These are phyloP conservation scores for Caerostris darwini DNA, from an alignment of 1,140 invertebrate species.

Conservation along the genomic window DNA sequence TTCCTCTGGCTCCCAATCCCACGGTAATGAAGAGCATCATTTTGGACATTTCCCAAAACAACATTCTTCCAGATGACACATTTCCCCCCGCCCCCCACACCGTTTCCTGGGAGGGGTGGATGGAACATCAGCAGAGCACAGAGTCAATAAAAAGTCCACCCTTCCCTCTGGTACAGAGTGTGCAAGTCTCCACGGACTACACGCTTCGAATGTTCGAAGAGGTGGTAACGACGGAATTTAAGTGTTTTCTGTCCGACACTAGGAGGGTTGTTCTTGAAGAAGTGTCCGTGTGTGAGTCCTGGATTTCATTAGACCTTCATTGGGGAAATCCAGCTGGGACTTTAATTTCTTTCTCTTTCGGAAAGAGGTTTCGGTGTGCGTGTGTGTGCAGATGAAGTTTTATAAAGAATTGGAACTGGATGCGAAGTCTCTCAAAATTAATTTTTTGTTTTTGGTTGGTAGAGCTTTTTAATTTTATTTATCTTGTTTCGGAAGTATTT, in stretches of 20 bases:
- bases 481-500: too few relatives aligned
- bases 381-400: too few relatives aligned
- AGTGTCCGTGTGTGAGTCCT: background rate
- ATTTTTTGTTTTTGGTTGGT: too few relatives aligned
- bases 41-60: constrained; percentile 27
- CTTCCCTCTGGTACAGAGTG: background rate
- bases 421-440: too few relatives aligned
- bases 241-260: constrained; percentile 54
- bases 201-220: background rate
- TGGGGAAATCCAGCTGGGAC: constrained; percentile 18
- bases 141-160: constrained; percentile 36
- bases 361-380: background rate
- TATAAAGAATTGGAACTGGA: too few relatives aligned
- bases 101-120: background rate
- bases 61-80: constrained; percentile 10
- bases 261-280: constrained; percentile 1
- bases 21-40: constrained; percentile 1
- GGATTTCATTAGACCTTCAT: constrained; percentile 36
- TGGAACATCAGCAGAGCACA: background rate
- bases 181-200: background rate
- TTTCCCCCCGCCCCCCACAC: too few relatives aligned
- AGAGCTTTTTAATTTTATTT: too few relatives aligned
- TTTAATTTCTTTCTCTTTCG: constrained; percentile 13
- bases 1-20: background rate
- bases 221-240: constrained; percentile 46